Base-by-base conservation (phyloP, 1,140 invertebrate species). In the Cotesia typhae region DNA sequence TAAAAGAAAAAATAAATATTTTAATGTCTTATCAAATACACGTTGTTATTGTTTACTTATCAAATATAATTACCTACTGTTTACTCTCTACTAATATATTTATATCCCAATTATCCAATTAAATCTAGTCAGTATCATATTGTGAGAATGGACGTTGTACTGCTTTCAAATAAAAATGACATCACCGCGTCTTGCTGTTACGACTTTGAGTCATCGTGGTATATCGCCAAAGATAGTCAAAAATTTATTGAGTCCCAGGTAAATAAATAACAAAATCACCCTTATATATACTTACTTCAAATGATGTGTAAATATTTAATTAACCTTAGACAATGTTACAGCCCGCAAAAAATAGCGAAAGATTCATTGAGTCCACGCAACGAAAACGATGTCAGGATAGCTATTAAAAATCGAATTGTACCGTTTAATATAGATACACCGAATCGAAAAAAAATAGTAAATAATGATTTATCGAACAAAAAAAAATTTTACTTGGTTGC, bases 371-470 rank as follows among this genome's bases (percentile, higher is more conserved):
- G 75, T 55, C 74, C 77, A 36, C 5, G 28, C 9, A 70, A 41
- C 73, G 64, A 73, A 67, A 20, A 53, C 60, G 37, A 12, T 61
- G 14, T 20, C 0, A 69, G 37, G 67, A 61, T 10, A 28, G 12
- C 36, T 36, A 9, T 35, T 6, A 60, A 52, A 53, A 10, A 55
- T 12, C 36, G 70, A 52, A 41, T 72, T 38, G 80, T 79, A 5
- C 76, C 78, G 37, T 80, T 86, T 17, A 85, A 82, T 75, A 75
- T 87, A 14, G 84, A 87, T 74, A 86, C 85, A 0, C 86, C 85
- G 14, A 81, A 85, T 55, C 80, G 81, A 72, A 75, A 63, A 10
- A 81, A 76, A 75, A 81, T 88, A 68, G 37, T 85, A 7, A 76
- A 77, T 36, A 47, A 84, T 63, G 84, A 84, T 55, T 64, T 86